These are phyloP conservation scores for Leptonema lineaticorne DNA, from an alignment of 1,140 invertebrate species.

Conservation along the genomic window DNA sequence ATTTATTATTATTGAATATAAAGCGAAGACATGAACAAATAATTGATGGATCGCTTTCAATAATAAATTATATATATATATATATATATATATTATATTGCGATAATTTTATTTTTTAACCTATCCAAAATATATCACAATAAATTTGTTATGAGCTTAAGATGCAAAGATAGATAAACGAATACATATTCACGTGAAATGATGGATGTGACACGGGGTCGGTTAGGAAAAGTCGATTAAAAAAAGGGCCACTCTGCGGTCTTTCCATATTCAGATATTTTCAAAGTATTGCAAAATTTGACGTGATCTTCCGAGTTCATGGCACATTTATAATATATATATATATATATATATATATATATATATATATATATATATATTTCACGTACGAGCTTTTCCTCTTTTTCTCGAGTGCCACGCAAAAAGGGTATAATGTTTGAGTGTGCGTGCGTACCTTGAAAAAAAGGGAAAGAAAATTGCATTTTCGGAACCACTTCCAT, in stretches of 20 bases:
- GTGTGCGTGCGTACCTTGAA: background rate
- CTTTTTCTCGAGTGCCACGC: background rate
- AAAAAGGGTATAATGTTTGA: background rate
- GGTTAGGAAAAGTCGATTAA: background rate
- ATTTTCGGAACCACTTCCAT: conserved; percentile 3
- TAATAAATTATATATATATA: background rate
- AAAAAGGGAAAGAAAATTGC: background rate
- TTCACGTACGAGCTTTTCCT: background rate
- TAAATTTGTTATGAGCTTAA: too few relatives aligned
- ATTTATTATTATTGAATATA: background rate
- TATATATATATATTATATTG: background rate
- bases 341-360: too few relatives aligned
- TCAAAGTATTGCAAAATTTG: conserved; percentile 5
- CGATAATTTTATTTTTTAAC: too few relatives aligned
- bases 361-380: too few relatives aligned
- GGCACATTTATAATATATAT: too few relatives aligned
- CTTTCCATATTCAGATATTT: conserved; percentile 3
- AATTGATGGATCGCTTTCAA: conserved; percentile 2
- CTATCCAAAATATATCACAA: too few relatives aligned
- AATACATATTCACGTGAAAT: too few relatives aligned
- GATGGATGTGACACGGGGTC: too few relatives aligned
- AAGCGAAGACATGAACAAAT: background rate
- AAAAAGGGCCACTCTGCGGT: background rate
- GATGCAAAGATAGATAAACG: too few relatives aligned
- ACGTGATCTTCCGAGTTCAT: background rate